These are phyloP conservation scores for Eupithecia exiguata DNA, from an alignment of 2,888 invertebrate species.

Conservation along the genomic window DNA sequence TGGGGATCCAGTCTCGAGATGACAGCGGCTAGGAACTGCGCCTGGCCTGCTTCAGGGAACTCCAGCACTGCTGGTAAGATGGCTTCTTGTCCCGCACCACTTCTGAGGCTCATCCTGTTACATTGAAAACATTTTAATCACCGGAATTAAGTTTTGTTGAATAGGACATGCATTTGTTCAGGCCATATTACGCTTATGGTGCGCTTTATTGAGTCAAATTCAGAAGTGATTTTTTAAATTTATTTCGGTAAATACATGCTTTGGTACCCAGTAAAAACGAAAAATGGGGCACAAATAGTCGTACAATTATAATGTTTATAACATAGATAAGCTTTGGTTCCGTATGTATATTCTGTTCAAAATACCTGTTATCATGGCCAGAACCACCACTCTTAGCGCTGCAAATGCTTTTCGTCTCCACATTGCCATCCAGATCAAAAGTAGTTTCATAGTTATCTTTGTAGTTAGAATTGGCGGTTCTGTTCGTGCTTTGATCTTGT, in stretches of 20 bases:
- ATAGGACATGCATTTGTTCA: slow-evolving; percentile 11
- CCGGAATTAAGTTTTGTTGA: neutral
- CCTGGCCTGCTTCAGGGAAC: slow-evolving; percentile 92
- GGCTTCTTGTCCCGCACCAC: slow-evolving; percentile 83
- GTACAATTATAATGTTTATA: neutral
- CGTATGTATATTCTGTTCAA: slow-evolving; percentile 13
- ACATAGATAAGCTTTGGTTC: neutral
- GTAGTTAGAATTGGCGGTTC: slow-evolving; percentile 74
- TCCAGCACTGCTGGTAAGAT: slow-evolving; percentile 8
- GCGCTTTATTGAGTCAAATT: neutral
- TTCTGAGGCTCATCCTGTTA: slow-evolving; percentile 58
- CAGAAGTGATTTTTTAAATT: neutral
- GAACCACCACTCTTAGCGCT: slow-evolving; percentile 91
- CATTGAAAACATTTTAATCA: neutral
- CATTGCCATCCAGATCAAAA: slow-evolving; percentile 95
- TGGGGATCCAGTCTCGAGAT: slow-evolving; percentile 95
- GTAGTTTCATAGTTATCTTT: slow-evolving; percentile 92
- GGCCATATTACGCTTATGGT: neutral
- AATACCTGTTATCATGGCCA: slow-evolving; percentile 91
- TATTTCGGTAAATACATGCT: neutral
- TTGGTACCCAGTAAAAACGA: neutral
- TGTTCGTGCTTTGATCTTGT: slow-evolving; percentile 64
- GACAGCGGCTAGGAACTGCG: slow-evolving; percentile 94
- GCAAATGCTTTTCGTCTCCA: slow-evolving; percentile 95
- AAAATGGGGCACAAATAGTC: neutral